Percentiles rank a stretch among this genome's conserved stretches.
These are phyloP conservation scores for Folsomia manolachei DNA, from an alignment of 2,888 invertebrate genomes.

Conservation along the genomic window DNA sequence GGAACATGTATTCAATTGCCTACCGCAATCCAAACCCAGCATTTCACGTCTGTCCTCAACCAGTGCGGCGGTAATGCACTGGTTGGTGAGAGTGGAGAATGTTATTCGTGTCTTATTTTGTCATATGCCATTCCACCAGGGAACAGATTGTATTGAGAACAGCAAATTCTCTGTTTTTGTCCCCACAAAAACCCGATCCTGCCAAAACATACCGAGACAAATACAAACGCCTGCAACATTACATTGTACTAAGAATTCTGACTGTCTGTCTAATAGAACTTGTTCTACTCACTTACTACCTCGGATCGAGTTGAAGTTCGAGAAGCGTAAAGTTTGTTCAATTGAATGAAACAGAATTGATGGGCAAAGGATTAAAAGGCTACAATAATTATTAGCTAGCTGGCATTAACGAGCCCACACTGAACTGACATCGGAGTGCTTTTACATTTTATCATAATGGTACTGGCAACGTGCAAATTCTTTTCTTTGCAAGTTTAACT, in stretches of 20 bases:
- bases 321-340: no score
- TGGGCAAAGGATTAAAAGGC: constrained; percentile 21
- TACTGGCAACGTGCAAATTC: constrained; percentile 7
- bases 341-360: constrained; percentile 12
- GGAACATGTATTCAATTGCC: constrained; percentile 7
- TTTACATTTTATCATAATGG: constrained; percentile 13
- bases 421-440: constrained; percentile 15
- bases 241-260: no score
- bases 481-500: neutral
- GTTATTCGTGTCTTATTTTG: neutral
- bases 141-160: no score
- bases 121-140: neutral
- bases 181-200: neutral
- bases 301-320: no score
- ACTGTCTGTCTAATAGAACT: neutral
- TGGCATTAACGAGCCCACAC: constrained; percentile 20
- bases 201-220: no score
- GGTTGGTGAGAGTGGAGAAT: no score
- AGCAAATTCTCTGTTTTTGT: neutral
- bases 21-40: constrained; percentile 7
- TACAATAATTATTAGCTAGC: constrained; percentile 21
- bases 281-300: neutral
- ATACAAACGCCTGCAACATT: no score
- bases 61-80: no score
- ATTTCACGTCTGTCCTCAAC: neutral